phyloP scores from a whole-genome alignment of 1,140 invertebrate genomes.

The Procambarus clarkii region DNA sequence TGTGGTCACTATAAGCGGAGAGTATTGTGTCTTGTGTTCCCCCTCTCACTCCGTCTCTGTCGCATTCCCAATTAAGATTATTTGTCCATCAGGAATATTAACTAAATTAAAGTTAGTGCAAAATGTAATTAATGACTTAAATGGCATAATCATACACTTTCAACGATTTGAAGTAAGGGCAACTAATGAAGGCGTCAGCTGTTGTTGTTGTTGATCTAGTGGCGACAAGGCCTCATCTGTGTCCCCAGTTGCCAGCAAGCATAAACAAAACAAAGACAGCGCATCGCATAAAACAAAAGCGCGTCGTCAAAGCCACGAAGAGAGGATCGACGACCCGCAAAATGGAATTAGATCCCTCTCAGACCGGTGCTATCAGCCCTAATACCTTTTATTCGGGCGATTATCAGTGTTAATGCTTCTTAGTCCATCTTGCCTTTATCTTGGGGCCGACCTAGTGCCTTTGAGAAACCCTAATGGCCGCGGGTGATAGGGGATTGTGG shows the following conservation, averaged over 20 bases:
- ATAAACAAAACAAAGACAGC: constrained; percentile 18
- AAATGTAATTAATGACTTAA: constrained; percentile 36
- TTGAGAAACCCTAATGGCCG: constrained; percentile 55
- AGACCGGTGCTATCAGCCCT: constrained; percentile 60
- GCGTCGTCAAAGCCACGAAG: constrained; percentile 57
- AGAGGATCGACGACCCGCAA: constrained; percentile 68
- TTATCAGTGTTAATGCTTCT: constrained; percentile 71
- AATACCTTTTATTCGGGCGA: constrained; percentile 70
- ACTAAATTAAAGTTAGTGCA: constrained; percentile 31
- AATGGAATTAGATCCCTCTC: constrained; percentile 67
- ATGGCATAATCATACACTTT: background rate
- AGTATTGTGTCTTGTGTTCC: background rate
- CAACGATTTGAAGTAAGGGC: background rate
- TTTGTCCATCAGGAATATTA: constrained; percentile 54
- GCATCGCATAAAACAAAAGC: constrained; percentile 47
- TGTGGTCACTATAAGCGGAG: constrained; percentile 14
- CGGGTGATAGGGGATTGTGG: constrained; percentile 62
- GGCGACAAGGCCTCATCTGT: background rate
- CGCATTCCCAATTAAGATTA: constrained; percentile 53
- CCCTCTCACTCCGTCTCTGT: constrained; percentile 13
- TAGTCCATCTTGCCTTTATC: constrained; percentile 68
- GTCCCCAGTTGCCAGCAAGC: background rate
- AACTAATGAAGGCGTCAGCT: background rate
- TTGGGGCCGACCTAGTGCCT: constrained; percentile 44
- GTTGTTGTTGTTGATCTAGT: too few relatives aligned